Conservation (phyloP, 2,797 vertebrate species). For the Chanos chanos region DNA sequence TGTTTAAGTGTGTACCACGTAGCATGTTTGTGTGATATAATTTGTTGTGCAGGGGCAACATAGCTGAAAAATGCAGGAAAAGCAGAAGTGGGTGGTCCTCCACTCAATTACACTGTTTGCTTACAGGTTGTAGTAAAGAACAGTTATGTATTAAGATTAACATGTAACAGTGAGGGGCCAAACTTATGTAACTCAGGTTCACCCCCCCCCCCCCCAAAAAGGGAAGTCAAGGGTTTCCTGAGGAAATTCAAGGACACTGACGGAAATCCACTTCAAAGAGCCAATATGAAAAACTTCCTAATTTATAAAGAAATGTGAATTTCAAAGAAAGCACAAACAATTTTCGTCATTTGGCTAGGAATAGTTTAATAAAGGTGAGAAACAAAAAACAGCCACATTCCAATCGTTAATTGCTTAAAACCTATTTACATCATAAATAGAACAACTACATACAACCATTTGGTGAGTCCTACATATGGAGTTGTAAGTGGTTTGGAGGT, state of each 20-base stretch:
- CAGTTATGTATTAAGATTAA: too few species aligned
- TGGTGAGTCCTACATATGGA: conserved; percentile 55
- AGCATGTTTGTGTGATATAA: too few species aligned
- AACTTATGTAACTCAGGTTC: too few species aligned
- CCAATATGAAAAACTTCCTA: not conserved
- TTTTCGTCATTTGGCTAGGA: conserved; percentile 67
- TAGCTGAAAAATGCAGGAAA: too few species aligned
- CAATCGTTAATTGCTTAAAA: conserved; percentile 66
- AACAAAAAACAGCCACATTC: conserved; percentile 66
- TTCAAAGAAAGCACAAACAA: not conserved
- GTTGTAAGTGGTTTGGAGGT: conserved; percentile 45
- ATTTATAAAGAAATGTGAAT: not conserved
- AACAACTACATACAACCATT: conserved; percentile 67
- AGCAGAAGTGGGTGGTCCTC: too few species aligned
- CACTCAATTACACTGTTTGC: too few species aligned
- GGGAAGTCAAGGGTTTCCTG: conserved; percentile 7
- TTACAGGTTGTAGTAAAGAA: too few species aligned
- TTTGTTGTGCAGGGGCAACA: too few species aligned
- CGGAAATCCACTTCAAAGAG: not conserved
- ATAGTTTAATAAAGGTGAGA: conserved; percentile 77
- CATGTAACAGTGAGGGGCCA: too few species aligned
- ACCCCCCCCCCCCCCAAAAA: too few species aligned
- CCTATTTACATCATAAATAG: conserved; percentile 81
- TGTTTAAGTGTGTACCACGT: too few species aligned
- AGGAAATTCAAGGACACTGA: not conserved